Percentiles rank a stretch among this genome's conserved stretches.
These are phyloP conservation scores for Notarius lentiginosus DNA, from an alignment of 2,113 vertebrate species.

Conservation along the genomic window DNA sequence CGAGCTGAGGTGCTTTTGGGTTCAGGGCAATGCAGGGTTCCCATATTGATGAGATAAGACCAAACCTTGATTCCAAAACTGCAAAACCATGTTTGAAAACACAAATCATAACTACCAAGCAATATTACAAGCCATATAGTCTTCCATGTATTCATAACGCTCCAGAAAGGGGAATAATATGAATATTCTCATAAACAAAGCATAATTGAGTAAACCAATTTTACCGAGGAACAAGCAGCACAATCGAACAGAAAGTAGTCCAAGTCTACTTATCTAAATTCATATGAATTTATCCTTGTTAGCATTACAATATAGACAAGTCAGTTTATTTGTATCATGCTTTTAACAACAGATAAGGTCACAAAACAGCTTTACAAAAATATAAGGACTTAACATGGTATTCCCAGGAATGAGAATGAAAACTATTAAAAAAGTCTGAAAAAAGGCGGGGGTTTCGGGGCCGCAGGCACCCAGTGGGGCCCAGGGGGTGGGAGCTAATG, in stretches of 20 bases:
- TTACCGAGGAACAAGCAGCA: not conserved
- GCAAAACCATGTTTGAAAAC: not conserved
- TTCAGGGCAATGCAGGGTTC: not conserved
- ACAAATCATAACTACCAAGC: not conserved
- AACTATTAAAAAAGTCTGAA: too few relatives aligned
- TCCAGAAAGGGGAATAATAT: not conserved
- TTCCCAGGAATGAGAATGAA: too few relatives aligned
- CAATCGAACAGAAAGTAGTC: not conserved
- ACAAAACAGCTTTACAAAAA: too few relatives aligned
- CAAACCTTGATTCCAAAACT: too few relatives aligned
- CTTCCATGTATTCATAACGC: not conserved
- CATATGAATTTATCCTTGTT: not conserved
- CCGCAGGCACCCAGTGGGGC: too few relatives aligned
- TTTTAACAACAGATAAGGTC: too few relatives aligned
- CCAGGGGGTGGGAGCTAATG: too few relatives aligned
- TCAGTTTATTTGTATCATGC: too few relatives aligned
- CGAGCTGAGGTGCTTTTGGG: too few relatives aligned
- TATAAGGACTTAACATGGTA: too few relatives aligned
- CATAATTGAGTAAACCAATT: not conserved
- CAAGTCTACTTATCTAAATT: not conserved
- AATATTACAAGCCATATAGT: not conserved
- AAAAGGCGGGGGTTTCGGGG: too few relatives aligned
- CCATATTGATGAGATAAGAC: not conserved
- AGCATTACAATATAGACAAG: not conserved
- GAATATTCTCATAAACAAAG: not conserved